Evolutionary conservation across 2,888 invertebrate genomes (phyloP).

Genomic region (Nudaria mundana): DNA sequence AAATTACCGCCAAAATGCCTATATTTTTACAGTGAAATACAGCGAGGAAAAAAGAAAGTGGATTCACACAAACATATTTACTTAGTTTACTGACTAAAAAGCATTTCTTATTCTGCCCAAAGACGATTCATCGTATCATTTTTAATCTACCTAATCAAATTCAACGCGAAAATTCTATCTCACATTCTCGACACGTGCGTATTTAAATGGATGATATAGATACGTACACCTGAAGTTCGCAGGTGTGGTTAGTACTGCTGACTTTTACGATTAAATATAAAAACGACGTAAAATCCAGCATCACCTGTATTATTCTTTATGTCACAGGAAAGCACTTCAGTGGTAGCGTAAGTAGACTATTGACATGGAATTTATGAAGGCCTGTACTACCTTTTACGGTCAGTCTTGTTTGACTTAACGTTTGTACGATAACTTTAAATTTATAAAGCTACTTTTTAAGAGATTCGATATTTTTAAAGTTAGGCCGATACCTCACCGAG

Average conservation of each 20-base stretch:
- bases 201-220: not conserved
- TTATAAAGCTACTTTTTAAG: constrained; percentile 10
- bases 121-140: too few relatives aligned
- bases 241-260: constrained; percentile 30
- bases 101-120: too few relatives aligned
- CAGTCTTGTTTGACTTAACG: constrained; percentile 3
- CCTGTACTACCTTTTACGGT: constrained; percentile 10
- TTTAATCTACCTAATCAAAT: constrained; percentile 1
- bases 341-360: constrained; percentile 16
- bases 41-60: too few relatives aligned
- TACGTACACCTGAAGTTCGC: constrained; percentile 6
- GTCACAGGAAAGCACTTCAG: constrained; percentile 34
- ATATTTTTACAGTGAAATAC: too few relatives aligned
- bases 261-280: constrained; percentile 50
- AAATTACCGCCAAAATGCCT: too few relatives aligned
- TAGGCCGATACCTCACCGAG: too few relatives aligned
- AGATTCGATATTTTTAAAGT: constrained; percentile 1
- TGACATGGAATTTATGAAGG: constrained; percentile 22
- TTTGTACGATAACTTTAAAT: constrained; percentile 6
- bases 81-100: too few relatives aligned
- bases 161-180: constrained; percentile 1
- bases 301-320: constrained; percentile 42
- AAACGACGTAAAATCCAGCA: constrained; percentile 43
- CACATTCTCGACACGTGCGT: not conserved
- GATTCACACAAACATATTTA: too few relatives aligned